Base-by-base conservation (phyloP, 2,888 invertebrate genomes). In the Stenichneumon culpator region DNA sequence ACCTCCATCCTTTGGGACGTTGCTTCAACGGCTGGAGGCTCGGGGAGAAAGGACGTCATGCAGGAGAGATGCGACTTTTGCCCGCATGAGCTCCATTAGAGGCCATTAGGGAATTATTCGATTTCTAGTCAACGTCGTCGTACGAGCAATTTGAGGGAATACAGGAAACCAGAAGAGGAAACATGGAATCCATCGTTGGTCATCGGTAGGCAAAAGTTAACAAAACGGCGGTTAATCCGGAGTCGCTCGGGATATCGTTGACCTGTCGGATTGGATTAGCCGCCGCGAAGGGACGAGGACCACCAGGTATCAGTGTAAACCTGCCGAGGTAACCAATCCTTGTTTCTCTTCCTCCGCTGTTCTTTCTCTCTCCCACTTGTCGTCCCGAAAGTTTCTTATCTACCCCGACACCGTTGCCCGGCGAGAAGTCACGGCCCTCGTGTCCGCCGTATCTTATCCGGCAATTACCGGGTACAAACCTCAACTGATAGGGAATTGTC, bases 211-310 rank as follows among this genome's bases (percentile, higher is more conserved):
- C 90, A 88, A 89, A 89, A 90, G 86, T 89, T 87, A 89, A 92
- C 92, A 92, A 92, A 92, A 91, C 90, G 90, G 87, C 88, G 86
- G 90, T 91, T 91, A 89, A 91, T 91, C 89, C 89, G 85, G 86
- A 82, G 86, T 81, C 87, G 88, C 88, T 87, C 87, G 88, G 54
- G 16, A 65, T 92, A 91, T 90, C 89, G 88, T 88, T 91, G 88
- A 91, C 90, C 91, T 91, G 92, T 92, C 92, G 88, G 91, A 91
- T 91, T 91, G 91, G 90, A 92, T 92, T 92, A 92, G 90, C 83
- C 86, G 79, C 86, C 82, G 82, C 81, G 86, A 82, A 87, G 89
- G 84, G 88, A 87, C 85, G 70, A 83, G 87, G 92, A 92, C 91
- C 91, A 92, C 91, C 91, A 90, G 89, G 89, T 87, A 89, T 78